phyloP scores from a whole-genome alignment of 2,888 invertebrate genomes.

The Mellilla xanthometata region DNA sequence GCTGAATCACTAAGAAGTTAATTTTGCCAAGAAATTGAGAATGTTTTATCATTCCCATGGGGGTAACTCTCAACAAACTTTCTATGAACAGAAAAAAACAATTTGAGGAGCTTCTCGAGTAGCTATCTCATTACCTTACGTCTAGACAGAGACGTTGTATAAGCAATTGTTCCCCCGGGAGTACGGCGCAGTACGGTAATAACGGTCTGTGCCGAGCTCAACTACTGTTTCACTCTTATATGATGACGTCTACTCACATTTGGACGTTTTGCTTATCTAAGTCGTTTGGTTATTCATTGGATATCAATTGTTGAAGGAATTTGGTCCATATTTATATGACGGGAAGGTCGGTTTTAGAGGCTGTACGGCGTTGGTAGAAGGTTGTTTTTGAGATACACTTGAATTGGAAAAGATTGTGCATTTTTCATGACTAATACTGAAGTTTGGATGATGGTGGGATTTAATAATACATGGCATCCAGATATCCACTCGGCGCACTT shows the following conservation, averaged over 20 bases:
- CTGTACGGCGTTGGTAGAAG: conserved; percentile 4
- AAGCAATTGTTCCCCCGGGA: neutral
- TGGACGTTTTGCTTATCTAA: conserved; percentile 31
- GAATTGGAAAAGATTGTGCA: conserved; percentile 6
- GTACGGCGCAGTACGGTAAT: no score
- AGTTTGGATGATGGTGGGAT: no score
- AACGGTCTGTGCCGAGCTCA: neutral
- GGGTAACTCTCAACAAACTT: no score
- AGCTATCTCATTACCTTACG: neutral
- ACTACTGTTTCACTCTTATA: conserved; percentile 8
- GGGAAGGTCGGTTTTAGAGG: neutral
- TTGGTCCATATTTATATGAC: neutral
- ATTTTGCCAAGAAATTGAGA: no score
- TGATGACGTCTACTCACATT: conserved; percentile 6
- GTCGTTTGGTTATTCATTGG: conserved; percentile 35
- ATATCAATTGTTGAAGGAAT: conserved; percentile 8
- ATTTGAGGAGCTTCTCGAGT: neutral
- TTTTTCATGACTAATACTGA: neutral
- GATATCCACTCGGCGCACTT: no score
- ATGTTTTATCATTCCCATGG: no score
- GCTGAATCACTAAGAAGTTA: no score
- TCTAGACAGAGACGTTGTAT: neutral
- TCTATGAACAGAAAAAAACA: no score
- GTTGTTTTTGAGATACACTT: conserved; percentile 12
- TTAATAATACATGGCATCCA: no score